Evolutionary conservation across 2,888 invertebrate species (phyloP).

Genomic region (Autographa gamma): DNA sequence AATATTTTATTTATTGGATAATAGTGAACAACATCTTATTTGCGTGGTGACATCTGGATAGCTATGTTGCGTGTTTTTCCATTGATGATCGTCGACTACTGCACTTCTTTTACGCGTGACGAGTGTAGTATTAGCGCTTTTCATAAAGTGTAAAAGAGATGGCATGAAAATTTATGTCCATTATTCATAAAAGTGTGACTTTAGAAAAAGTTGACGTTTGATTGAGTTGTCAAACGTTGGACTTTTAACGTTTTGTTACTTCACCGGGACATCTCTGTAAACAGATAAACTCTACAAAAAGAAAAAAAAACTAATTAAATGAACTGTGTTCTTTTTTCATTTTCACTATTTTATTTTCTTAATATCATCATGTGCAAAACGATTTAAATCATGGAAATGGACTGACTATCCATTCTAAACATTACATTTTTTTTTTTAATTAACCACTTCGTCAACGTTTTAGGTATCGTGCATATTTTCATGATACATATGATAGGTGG

Average conservation of each 20-base stretch:
- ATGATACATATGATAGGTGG: too few species aligned
- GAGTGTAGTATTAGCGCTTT: background rate
- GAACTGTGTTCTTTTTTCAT: too few species aligned
- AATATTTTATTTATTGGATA: constrained; percentile 46
- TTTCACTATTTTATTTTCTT: too few species aligned
- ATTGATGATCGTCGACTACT: background rate
- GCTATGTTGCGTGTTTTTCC: constrained; percentile 24
- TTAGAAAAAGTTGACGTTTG: background rate
- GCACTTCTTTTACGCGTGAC: background rate
- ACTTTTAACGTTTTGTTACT: background rate
- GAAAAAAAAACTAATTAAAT: too few species aligned
- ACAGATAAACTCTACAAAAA: background rate
- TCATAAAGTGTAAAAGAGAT: constrained; percentile 22
- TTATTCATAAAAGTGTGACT: background rate
- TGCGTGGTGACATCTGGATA: constrained; percentile 45
- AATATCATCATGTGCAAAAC: too few species aligned
- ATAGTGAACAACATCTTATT: constrained; percentile 43
- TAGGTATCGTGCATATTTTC: too few species aligned
- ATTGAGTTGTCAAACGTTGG: background rate
- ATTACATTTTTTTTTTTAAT: too few species aligned
- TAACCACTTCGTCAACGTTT: too few species aligned
- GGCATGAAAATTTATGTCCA: constrained; percentile 11
- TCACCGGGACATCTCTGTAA: background rate
- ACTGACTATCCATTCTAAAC: too few species aligned
- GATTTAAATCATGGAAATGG: too few species aligned